Conservation (phyloP, 2,888 invertebrate genomes). For the Trissoscelio sp. region DNA sequence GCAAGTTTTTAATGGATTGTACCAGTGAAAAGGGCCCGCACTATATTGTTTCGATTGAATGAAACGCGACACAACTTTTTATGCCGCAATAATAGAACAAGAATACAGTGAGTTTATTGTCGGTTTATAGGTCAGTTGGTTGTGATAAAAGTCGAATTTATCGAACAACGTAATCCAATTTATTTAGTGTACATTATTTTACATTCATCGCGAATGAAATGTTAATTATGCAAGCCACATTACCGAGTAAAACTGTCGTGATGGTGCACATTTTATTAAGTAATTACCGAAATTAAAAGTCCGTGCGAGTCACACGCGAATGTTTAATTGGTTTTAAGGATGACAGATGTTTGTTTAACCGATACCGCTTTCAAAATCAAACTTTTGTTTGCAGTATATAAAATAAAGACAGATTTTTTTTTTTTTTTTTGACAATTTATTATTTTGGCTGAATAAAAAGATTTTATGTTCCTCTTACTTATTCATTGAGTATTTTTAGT, state of each 20-base stretch:
- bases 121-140: conserved; percentile 33
- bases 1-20: neutral
- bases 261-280: neutral
- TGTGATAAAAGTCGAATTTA: conserved; percentile 13
- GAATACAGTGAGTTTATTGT: neutral
- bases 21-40: conserved; percentile 7
- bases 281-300: neutral
- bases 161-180: conserved; percentile 1
- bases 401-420: neutral
- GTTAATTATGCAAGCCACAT: neutral
- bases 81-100: neutral
- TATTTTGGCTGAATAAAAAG: too few relatives aligned
- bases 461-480: neutral
- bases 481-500: neutral
- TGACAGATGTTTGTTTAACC: neutral
- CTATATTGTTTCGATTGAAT: conserved; percentile 18
- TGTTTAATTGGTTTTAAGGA: neutral
- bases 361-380: neutral
- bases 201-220: neutral
- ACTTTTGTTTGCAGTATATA: neutral
- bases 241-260: neutral
- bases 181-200: neutral
- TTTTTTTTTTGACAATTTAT: too few relatives aligned
- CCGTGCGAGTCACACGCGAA: neutral
- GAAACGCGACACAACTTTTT: conserved; percentile 13